Percentiles rank a stretch among this genome's conserved stretches.
Evolutionary conservation across 53 echinoderm and acorn worm genomes (phyloP).

Genomic region (Astropecten irregularis): DNA sequence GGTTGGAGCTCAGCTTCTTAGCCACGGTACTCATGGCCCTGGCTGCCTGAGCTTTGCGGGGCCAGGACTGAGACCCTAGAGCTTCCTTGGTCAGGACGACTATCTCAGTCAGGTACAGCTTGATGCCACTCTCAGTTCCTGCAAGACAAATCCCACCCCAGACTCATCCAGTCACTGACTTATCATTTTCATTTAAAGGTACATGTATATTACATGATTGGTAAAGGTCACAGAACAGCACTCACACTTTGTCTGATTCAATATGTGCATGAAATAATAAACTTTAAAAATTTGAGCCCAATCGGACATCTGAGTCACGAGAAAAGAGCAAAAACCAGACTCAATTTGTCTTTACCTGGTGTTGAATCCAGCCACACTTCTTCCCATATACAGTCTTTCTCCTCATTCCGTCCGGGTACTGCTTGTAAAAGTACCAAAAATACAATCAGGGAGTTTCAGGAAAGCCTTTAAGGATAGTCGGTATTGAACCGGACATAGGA

Average conservation of each 20-base stretch:
- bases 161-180: too few species aligned
- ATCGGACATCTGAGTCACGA: too few species aligned
- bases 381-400: conserved; percentile 92
- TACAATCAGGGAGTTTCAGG: too few species aligned
- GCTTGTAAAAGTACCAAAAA: background rate
- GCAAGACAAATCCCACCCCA: background rate
- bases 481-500: too few species aligned
- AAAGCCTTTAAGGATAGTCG: too few species aligned
- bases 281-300: too few species aligned
- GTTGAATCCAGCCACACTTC: conserved; percentile 96
- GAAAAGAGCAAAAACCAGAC: too few species aligned
- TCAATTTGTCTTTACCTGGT: conserved; percentile 73
- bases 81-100: conserved; percentile 82
- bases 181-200: too few species aligned
- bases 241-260: too few species aligned
- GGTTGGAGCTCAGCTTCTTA: conserved; percentile 81
- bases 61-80: conserved; percentile 86
- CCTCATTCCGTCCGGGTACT: conserved; percentile 50
- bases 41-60: conserved; percentile 88
- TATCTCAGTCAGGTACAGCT: conserved; percentile 87
- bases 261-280: too few species aligned
- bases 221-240: too few species aligned
- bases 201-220: too few species aligned
- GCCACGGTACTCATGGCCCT: conserved; percentile 86
- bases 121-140: conserved; percentile 96